Evolutionary conservation across 2,888 invertebrate species (phyloP).

Genomic region (Dryomyza anilis): DNA sequence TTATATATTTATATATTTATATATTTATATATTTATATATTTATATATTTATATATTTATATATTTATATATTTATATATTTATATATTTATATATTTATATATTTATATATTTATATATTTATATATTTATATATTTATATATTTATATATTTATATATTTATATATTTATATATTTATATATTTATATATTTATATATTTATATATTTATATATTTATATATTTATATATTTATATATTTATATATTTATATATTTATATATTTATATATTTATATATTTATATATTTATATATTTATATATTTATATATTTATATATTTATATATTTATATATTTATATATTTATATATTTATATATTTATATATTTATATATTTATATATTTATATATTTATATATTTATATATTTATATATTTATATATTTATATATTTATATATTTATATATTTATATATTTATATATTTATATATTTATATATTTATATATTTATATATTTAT

Average conservation of each 20-base stretch:
- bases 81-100: not conserved
- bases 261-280: not conserved
- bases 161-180: not conserved
- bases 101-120: not conserved
- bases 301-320: not conserved
- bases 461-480: not conserved
- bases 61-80: not conserved
- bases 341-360: not conserved
- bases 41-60: not conserved
- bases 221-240: not conserved
- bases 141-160: not conserved
- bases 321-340: not conserved
- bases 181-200: not conserved
- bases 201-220: not conserved
- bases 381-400: not conserved
- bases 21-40: not conserved
- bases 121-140: not conserved
- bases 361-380: not conserved
- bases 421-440: not conserved
- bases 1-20: not conserved
- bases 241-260: not conserved
- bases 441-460: not conserved
- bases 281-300: not conserved
- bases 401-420: not conserved
- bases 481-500: not conserved